These are phyloP conservation scores for Volucella zonaria DNA, from an alignment of 2,888 invertebrate genomes.

Conservation along the genomic window DNA sequence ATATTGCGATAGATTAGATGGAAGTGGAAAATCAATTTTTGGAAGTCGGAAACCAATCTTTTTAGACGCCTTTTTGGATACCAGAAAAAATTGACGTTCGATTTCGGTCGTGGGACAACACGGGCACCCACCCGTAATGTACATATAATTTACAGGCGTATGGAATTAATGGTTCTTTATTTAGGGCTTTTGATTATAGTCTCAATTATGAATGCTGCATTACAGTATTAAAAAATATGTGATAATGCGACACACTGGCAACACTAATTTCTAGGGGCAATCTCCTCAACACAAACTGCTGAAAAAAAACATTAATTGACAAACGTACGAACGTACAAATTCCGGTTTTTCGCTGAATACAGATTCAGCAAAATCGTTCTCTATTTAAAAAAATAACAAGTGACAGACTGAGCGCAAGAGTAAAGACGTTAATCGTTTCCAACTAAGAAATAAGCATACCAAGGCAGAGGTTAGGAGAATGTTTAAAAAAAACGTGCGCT, in stretches of 20 bases:
- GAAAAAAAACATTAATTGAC: background rate
- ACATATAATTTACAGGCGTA: too few species aligned
- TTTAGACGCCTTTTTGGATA: too few species aligned
- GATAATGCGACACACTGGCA: background rate
- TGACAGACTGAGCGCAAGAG: slow-evolving; percentile 7
- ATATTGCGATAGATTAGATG: too few species aligned
- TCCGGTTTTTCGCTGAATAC: background rate
- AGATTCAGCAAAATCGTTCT: slow-evolving; percentile 4
- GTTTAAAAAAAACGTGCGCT: slow-evolving; percentile 3
- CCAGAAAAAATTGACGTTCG: too few species aligned
- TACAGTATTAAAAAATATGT: too few species aligned
- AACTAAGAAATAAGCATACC: background rate
- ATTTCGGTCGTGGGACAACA: too few species aligned
- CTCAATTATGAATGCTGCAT: too few species aligned
- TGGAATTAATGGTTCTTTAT: too few species aligned
- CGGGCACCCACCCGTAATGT: too few species aligned
- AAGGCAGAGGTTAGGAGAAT: background rate
- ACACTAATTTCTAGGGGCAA: slow-evolving; percentile 11
- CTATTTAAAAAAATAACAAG: background rate
- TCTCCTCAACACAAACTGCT: background rate
- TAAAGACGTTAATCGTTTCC: background rate
- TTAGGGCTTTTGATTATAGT: too few species aligned
- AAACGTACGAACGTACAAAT: background rate
- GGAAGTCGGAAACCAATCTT: too few species aligned
- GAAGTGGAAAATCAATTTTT: too few species aligned